Evolutionary conservation across 2,113 vertebrate species (phyloP), one percentile per base, ranked within the genome.

Genomic region (Dascyllus trimaculatus): DNA sequence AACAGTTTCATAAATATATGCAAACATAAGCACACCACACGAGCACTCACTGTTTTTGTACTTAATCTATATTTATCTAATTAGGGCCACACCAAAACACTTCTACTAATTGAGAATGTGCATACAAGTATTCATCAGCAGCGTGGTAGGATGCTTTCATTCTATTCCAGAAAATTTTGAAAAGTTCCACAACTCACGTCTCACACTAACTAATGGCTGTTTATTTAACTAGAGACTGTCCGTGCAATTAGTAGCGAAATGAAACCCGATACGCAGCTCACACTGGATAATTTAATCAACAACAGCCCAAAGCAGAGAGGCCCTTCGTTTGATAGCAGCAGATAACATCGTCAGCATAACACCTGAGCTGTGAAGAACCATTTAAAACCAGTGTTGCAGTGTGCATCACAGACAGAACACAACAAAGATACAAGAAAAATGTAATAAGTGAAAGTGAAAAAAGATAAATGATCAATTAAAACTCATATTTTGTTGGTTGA

Each of bases 31-130:
- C 35, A 68, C 62, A 35, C 32, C 11, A 59, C 25, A 70, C 48
- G 40, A n/a, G 38, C 43, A 54, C 51, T 38, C 24, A 38, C 53
- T 52, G 11, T 49, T 22, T 24, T 58, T 69, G 45, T 32, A 15
- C 32, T 46, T 52, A 19, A 72, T 75, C 68, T 68, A 62, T 73
- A 64, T 81, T 67, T 51, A 72, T 71, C 49, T 66, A 81, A 82
- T 82, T 70, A 32, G 25, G n/a, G 21, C 48, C 58, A 67, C 62
- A 61, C 59, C 46, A 64, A 60, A 72, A 51, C 45, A 71, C 22
- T 25, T 57, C 24, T 32, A 43, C 53, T 87, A 68, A 75, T 57
- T 82, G 32, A 61, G 53, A 75, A 60, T 67, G 71, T 32, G 67
- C 29, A 71, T 35, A 51, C 25, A 69, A n/a, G 57, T 68, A 52